Evolutionary conservation across 2,888 invertebrate genomes (phyloP).

Genomic region (Trachelus iudaicus): DNA sequence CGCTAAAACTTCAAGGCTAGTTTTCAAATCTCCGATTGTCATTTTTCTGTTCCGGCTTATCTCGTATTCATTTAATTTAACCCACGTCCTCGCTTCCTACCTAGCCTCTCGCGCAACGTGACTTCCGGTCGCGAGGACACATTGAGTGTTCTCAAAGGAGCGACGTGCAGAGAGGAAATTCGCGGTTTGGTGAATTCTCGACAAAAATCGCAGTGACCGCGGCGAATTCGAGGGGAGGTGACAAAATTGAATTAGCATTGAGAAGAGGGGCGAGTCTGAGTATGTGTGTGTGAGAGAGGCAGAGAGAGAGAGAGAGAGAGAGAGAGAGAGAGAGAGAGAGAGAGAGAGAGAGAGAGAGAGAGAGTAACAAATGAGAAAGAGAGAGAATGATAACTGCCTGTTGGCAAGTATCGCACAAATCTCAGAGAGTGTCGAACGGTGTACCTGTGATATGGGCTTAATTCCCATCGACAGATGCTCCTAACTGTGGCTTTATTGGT

Average conservation of each 20-base stretch:
- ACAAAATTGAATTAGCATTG: not conserved
- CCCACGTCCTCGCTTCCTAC: not conserved
- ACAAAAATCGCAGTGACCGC: not conserved
- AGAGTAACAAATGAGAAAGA: not conserved
- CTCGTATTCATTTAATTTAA: not conserved
- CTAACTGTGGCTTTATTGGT: slow-evolving; percentile 20
- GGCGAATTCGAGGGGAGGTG: not conserved
- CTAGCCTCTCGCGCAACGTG: not conserved
- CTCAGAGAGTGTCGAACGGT: slow-evolving; percentile 2
- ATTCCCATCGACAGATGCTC: slow-evolving; percentile 3
- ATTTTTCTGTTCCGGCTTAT: not conserved
- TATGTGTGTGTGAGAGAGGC: not conserved
- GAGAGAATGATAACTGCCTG: not conserved
- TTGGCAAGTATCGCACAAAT: not conserved
- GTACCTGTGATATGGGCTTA: slow-evolving; percentile 26
- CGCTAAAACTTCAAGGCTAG: not conserved
- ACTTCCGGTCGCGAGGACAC: not conserved
- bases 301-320: slow-evolving; percentile 3
- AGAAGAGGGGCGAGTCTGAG: not conserved
- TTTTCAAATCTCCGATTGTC: not conserved
- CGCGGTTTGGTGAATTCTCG: not conserved
- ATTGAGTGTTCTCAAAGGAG: too few species aligned
- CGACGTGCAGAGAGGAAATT: not conserved
- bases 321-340: not conserved
- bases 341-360: not conserved